phyloP scores from a whole-genome alignment of 2,797 vertebrate species.

The Ptychobarbus kaznakovi region DNA sequence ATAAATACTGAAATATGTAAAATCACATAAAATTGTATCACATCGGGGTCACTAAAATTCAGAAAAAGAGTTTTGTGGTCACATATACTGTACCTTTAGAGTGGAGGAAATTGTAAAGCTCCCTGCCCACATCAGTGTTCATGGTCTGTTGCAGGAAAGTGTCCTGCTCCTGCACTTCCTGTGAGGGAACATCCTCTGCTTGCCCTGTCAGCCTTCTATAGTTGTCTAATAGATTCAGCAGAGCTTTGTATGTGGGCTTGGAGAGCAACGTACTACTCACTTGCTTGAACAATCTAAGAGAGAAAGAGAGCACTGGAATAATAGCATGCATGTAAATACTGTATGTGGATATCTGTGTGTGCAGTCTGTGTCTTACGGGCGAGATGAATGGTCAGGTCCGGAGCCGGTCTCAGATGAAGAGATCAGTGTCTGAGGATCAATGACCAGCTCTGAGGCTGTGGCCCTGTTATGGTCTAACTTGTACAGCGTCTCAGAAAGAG shows the following conservation, averaged over 20 bases:
- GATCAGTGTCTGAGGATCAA: slow-evolving; percentile 77
- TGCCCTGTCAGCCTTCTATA: slow-evolving; percentile 78
- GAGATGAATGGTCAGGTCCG: slow-evolving; percentile 70
- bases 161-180: slow-evolving; percentile 78
- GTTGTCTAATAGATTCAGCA: slow-evolving; percentile 80
- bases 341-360: not conserved
- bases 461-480: slow-evolving; percentile 81
- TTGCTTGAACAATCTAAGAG: slow-evolving; percentile 75
- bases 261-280: slow-evolving; percentile 78
- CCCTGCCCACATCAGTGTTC: slow-evolving; percentile 76
- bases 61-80: not conserved
- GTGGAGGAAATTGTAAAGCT: slow-evolving; percentile 79
- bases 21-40: not conserved
- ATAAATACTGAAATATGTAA: not conserved
- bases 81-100: slow-evolving; percentile 77
- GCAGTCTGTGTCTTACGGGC: slow-evolving; percentile 70
- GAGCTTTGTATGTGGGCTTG: slow-evolving; percentile 77
- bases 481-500: slow-evolving; percentile 77
- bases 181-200: slow-evolving; percentile 67
- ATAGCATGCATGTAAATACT: not conserved
- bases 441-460: slow-evolving; percentile 69
- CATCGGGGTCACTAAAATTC: not conserved
- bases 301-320: not conserved
- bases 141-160: slow-evolving; percentile 77
- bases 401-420: slow-evolving; percentile 67